Base-by-base conservation (phyloP, 2,888 invertebrate species). In the Xanthia icteritia region DNA sequence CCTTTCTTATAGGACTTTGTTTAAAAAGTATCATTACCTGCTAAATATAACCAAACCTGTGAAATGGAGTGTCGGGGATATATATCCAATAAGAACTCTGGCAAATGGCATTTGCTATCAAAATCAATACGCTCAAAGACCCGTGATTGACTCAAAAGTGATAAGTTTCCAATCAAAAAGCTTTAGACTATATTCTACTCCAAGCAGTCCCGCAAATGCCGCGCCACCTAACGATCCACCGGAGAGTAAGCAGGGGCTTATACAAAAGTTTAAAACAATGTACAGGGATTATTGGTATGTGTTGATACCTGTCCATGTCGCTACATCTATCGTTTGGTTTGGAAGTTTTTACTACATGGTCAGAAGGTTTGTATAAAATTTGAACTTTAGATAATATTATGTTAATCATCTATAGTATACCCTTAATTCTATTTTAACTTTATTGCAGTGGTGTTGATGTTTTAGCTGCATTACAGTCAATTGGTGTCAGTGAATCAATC, bases 201-300 rank as follows among this genome's bases (percentile, higher is more conserved):
- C 92, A 88, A 86, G 79, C 71, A 74, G 76, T 58, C 80, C 80
- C 45, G 73, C 91, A 45, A 76, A 89, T 36, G 83, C 84, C 60
- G 6, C 36, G 6, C 54, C 77, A 27, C 36, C 77, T 5, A 27
- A 79, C 0, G 90, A 90, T 58, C 86, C 89, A 8, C 86, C 89
- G 45, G 84, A 88, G 79, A 91, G 94, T 86, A 97, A 98, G 92
- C 91, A 95, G 87, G 97, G 98, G 1, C 92, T 99, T 5, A 97
- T 99, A 91, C 97, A 98, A 89, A 97, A 97, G 91, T 99, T 99
- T 94, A 99, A 99, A 94, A 97, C 98, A 91, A 98, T 99, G 98
- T 99, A 99, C 92, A 98, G 98, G 93, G 98, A 99, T 92, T 99
- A 99, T 95, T 99, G 99, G 99, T 99, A 99, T 95, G 98, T 99